A percentile compares a stretch with the other conserved stretches of the same genome.
Conservation (phyloP, 2,113 vertebrate species). For the Camelus bactrianus region DNA sequence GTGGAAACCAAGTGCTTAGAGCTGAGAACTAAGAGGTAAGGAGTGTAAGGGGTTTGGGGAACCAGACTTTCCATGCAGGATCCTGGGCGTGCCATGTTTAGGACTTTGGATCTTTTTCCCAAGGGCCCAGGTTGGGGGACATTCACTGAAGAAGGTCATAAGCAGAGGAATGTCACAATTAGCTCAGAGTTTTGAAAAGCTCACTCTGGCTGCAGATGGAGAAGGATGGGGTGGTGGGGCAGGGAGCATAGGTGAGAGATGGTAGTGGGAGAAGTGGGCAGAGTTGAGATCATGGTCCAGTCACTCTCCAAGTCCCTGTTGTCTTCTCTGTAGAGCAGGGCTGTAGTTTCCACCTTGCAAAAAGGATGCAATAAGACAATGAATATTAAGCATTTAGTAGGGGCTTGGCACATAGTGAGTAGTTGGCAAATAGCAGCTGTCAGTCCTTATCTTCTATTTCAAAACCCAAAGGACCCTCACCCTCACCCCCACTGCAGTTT, state of each 20-base stretch:
- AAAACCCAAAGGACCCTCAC: not conserved
- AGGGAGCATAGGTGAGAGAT: not conserved
- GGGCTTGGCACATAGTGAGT: not conserved
- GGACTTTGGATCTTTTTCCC: not conserved
- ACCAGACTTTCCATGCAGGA: not conserved
- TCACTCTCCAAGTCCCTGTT: not conserved
- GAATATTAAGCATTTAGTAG: not conserved
- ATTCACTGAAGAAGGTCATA: not conserved
- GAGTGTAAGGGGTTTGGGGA: not conserved
- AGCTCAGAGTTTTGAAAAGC: not conserved
- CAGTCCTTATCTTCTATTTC: not conserved
- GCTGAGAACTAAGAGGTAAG: not conserved
- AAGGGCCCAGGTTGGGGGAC: too few species aligned
- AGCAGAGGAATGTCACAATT: not conserved
- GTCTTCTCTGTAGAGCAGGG: not conserved
- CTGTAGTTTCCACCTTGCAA: not conserved
- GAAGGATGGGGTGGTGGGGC: not conserved
- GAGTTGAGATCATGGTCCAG: not conserved
- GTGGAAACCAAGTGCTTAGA: not conserved
- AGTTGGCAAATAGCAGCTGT: not conserved
- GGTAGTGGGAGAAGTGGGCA: not conserved
- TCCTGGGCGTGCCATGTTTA: not conserved
- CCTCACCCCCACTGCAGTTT: not conserved
- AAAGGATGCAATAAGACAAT: not conserved
- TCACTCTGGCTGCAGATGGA: not conserved